These are phyloP conservation scores for Acanthosepion esculentum DNA, from an alignment of 2,888 invertebrate genomes.

Conservation along the genomic window DNA sequence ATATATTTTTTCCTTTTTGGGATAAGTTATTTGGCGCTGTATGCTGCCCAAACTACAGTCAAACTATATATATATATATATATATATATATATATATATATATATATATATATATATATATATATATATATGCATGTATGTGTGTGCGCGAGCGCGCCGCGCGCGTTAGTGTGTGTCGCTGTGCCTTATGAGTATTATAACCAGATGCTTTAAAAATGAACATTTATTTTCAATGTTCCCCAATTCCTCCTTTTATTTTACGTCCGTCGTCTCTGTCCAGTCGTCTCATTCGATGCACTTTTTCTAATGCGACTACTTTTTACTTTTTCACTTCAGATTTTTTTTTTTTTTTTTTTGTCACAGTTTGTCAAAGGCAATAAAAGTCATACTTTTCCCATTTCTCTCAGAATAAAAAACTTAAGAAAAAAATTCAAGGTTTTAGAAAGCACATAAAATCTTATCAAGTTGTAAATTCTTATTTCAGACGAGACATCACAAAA, in stretches of 20 bases:
- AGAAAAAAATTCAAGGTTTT: not conserved
- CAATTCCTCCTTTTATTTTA: not conserved
- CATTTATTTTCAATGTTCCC: not conserved
- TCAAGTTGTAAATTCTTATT: not conserved
- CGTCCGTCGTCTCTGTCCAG: not conserved
- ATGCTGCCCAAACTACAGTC: no score
- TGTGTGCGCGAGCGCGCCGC: not conserved
- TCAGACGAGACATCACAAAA: no score
- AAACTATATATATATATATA: no score
- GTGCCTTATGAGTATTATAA: not conserved
- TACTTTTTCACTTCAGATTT: not conserved
- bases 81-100: no score
- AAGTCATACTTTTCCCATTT: not conserved
- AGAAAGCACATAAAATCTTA: not conserved
- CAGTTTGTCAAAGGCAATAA: not conserved
- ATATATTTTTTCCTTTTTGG: no score
- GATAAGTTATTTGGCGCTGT: no score
- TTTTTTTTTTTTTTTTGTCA: not conserved
- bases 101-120: no score
- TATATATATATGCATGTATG: no score
- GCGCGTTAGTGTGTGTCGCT: not conserved
- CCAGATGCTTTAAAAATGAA: not conserved
- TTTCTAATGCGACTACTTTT: not conserved
- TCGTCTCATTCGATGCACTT: not conserved
- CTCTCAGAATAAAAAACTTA: not conserved